Evolutionary conservation across 2,113 vertebrate genomes (phyloP).

Genomic region (Muntiacus reevesi): DNA sequence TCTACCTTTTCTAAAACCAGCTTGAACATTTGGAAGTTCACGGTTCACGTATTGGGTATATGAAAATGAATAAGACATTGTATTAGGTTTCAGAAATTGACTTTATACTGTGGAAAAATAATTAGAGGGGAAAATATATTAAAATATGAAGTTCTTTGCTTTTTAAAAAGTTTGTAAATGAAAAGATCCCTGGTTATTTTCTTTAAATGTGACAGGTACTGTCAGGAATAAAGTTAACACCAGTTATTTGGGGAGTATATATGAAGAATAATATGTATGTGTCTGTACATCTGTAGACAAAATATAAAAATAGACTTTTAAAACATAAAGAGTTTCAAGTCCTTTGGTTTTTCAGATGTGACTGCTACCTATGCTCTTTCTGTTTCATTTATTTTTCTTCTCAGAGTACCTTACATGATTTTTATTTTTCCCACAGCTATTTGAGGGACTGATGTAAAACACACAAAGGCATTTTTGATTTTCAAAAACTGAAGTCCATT

Average conservation of each 20-base stretch:
- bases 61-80: background rate
- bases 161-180: background rate
- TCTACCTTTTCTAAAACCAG: background rate
- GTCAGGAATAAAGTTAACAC: background rate
- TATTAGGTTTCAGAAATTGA: background rate
- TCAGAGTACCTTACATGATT: constrained; percentile 2
- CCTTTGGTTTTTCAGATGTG: background rate
- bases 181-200: background rate
- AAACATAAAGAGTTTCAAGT: background rate
- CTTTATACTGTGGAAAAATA: background rate
- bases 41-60: background rate
- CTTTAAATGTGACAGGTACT: background rate
- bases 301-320: background rate
- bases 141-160: background rate
- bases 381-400: constrained; percentile 13
- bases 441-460: constrained; percentile 48
- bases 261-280: background rate
- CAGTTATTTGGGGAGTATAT: background rate
- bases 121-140: background rate
- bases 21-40: background rate
- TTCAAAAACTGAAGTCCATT: constrained; percentile 57
- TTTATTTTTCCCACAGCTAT: constrained; percentile 4
- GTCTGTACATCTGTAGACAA: background rate
- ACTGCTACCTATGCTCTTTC: background rate
- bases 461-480: constrained; percentile 50